phyloP scores from a whole-genome alignment of 2,888 invertebrate genomes.

The Drosophila antonietae region DNA sequence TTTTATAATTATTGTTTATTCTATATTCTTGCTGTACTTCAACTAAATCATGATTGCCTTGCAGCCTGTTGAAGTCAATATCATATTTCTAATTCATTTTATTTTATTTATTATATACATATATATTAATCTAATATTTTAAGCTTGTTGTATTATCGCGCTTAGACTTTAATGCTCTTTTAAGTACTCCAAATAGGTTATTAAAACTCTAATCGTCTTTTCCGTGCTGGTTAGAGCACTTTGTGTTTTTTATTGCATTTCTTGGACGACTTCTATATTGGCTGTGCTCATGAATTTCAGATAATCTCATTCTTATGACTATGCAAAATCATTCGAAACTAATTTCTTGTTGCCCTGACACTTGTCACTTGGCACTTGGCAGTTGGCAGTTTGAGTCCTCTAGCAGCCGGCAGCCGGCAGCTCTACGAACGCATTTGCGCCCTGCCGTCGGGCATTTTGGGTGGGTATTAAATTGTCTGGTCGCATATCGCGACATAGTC shows the following conservation, averaged over 20 bases:
- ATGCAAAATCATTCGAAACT: conserved; percentile 52
- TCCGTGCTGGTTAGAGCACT: background rate
- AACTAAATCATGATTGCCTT: background rate
- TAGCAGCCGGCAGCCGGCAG: background rate
- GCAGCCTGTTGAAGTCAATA: background rate
- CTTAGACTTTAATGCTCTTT: background rate
- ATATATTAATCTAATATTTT: too few species aligned
- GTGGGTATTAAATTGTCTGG: conserved; percentile 73
- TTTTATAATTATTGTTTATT: background rate
- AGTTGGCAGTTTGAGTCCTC: background rate
- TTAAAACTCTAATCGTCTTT: background rate
- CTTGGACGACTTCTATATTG: conserved; percentile 5
- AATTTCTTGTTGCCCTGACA: conserved; percentile 63
- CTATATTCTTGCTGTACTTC: too few species aligned
- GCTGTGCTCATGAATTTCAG: background rate
- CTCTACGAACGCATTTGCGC: conserved; percentile 54
- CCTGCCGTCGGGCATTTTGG: conserved; percentile 51
- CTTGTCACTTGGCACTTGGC: conserved; percentile 45
- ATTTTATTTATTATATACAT: background rate
- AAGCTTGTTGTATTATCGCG: background rate
- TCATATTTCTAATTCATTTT: background rate
- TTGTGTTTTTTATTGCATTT: background rate
- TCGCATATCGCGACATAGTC: conserved; percentile 72
- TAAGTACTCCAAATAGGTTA: background rate
- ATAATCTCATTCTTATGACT: conserved; percentile 27